phyloP scores from a whole-genome alignment of 2,113 vertebrate genomes.

The Lampris incognitus region DNA sequence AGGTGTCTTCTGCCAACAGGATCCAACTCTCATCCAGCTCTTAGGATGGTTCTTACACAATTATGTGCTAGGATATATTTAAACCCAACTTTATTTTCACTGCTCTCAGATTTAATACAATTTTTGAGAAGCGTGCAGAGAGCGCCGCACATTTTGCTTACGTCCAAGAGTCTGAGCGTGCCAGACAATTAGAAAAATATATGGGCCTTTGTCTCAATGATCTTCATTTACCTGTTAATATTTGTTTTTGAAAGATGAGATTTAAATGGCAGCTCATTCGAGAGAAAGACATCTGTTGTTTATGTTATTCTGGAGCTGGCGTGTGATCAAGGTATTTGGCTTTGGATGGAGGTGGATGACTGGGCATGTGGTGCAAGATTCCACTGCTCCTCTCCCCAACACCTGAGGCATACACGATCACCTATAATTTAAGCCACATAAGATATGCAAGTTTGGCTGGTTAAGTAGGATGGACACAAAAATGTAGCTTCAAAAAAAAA shows the following conservation, averaged over 20 bases:
- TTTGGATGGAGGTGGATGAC: constrained; percentile 53
- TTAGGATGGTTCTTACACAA: not conserved
- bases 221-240: constrained; percentile 22
- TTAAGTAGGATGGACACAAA: not conserved
- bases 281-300: constrained; percentile 70
- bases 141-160: not conserved
- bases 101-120: not conserved
- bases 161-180: not conserved
- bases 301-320: constrained; percentile 61
- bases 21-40: not conserved
- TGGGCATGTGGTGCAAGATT: constrained; percentile 58
- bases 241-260: constrained; percentile 43
- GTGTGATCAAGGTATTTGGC: constrained; percentile 67
- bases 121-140: not conserved
- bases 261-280: constrained; percentile 46
- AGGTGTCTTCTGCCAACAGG: not conserved
- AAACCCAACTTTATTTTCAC: not conserved
- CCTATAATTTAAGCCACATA: constrained; percentile 32
- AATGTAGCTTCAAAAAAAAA: not conserved
- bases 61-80: not conserved
- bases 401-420: constrained; percentile 47
- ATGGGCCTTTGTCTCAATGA: constrained; percentile 25
- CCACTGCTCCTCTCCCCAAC: constrained; percentile 37
- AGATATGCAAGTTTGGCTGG: constrained; percentile 21
- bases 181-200: constrained; percentile 10